Evolutionary conservation across 2,888 invertebrate species (phyloP).

Genomic region (Rhogogaster chlorosoma): DNA sequence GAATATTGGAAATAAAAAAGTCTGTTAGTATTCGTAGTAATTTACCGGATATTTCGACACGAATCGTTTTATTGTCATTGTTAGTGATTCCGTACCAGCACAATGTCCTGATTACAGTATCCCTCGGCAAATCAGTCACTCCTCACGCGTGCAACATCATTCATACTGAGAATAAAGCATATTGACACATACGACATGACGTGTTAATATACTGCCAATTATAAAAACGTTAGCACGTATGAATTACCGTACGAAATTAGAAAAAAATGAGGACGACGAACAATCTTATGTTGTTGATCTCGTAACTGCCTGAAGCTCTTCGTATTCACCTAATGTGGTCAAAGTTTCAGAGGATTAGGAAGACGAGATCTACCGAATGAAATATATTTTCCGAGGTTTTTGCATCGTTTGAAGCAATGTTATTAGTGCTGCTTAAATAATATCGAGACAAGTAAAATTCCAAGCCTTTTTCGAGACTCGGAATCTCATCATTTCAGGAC

Average conservation of each 20-base stretch:
- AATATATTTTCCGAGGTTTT: not conserved
- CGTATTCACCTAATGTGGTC: not conserved
- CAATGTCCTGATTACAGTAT: constrained; percentile 24
- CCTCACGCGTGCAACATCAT: not conserved
- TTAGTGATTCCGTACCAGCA: not conserved
- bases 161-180: not conserved
- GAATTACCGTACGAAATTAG: not conserved
- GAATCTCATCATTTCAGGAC: not conserved
- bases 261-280: not conserved
- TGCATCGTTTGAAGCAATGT: not conserved
- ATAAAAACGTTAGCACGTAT: not conserved
- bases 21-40: not conserved
- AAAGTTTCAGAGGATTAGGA: not conserved
- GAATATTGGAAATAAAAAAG: constrained; percentile 14
- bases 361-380: not conserved
- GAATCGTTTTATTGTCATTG: not conserved
- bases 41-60: constrained; percentile 39
- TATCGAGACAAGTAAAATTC: not conserved
- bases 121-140: not conserved
- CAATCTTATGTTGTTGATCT: not conserved
- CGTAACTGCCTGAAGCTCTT: not conserved
- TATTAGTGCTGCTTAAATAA: not conserved
- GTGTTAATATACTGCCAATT: not conserved
- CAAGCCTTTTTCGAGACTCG: not conserved
- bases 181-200: not conserved